These are phyloP conservation scores for Amphilophus citrinellus DNA, from an alignment of 2,113 vertebrate species.

Conservation along the genomic window DNA sequence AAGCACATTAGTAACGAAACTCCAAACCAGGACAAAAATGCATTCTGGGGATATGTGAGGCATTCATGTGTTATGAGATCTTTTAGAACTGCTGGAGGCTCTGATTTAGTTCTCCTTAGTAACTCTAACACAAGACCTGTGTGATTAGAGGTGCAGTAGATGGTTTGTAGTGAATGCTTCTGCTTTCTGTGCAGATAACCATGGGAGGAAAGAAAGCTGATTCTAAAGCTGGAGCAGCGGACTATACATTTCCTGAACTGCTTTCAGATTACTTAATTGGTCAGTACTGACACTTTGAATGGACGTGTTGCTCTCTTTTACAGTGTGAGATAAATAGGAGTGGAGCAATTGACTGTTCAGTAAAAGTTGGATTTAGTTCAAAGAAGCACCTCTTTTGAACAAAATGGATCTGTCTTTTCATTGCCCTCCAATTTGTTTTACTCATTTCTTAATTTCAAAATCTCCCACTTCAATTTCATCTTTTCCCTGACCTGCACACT, in stretches of 20 bases:
- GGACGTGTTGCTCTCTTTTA: conserved; percentile 26
- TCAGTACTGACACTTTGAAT: conserved; percentile 26
- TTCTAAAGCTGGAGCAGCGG: background rate
- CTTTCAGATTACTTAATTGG: conserved; percentile 42
- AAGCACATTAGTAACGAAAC: too few relatives aligned
- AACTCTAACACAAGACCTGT: background rate
- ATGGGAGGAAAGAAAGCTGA: background rate
- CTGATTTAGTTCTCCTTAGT: too few relatives aligned
- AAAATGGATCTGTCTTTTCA: too few relatives aligned
- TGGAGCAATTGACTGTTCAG: background rate
- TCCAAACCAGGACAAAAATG: too few relatives aligned
- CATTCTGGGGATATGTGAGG: background rate
- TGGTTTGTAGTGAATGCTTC: background rate
- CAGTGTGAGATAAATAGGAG: background rate
- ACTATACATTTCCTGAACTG: conserved; percentile 22
- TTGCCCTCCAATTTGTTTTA: background rate
- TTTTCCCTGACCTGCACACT: too few relatives aligned
- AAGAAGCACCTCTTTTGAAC: background rate
- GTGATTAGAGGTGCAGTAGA: background rate
- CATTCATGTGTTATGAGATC: background rate
- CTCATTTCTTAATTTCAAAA: too few relatives aligned
- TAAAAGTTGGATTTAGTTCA: background rate
- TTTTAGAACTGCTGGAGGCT: background rate
- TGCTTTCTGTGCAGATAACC: background rate
- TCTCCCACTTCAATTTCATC: too few relatives aligned